Conservation (phyloP, 2,113 vertebrate genomes). For the Apteryx owenii region DNA sequence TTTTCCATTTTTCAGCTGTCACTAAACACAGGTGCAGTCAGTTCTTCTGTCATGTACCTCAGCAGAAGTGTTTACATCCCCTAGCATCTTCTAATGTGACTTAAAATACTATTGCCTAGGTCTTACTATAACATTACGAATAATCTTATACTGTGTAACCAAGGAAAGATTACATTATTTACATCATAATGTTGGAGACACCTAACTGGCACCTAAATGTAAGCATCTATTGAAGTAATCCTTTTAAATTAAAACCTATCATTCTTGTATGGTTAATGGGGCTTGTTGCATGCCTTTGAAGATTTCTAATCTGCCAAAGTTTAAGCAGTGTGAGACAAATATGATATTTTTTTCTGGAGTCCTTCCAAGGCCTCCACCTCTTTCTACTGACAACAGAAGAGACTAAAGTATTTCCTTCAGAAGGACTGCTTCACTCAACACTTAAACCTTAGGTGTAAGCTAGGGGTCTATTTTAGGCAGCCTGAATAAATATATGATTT, state of each 20-base stretch:
- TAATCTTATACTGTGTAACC: not conserved
- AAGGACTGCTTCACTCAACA: not conserved
- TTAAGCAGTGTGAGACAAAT: not conserved
- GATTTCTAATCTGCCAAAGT: not conserved
- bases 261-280: not conserved
- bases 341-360: not conserved
- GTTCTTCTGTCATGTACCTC: not conserved
- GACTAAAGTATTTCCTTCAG: not conserved
- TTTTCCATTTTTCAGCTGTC: not conserved
- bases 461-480: not conserved
- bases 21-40: not conserved
- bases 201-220: not conserved
- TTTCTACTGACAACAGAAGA: not conserved
- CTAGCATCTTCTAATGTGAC: not conserved
- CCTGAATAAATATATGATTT: conserved; percentile 10
- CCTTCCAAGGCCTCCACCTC: not conserved
- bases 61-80: not conserved
- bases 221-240: not conserved
- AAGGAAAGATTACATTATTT: not conserved
- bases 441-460: not conserved
- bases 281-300: not conserved
- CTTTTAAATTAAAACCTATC: not conserved
- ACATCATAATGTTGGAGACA: not conserved
- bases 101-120: not conserved
- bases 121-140: not conserved